Evolutionary conservation across 2,888 invertebrate species (phyloP), one percentile per base, ranked within the genome.

Genomic region (Andrena hattorfiana): DNA sequence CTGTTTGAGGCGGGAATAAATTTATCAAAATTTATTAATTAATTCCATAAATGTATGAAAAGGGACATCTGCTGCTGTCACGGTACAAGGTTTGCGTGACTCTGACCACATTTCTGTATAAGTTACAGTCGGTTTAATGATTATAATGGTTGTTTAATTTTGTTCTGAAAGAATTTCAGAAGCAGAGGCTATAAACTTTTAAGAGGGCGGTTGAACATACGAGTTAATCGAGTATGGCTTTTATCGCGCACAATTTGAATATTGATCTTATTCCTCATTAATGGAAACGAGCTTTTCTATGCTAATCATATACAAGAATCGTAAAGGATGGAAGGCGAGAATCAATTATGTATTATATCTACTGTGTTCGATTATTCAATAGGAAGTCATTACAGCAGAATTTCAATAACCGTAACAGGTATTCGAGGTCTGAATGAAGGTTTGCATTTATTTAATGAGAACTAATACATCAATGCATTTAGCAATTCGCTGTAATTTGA

Each of bases 251-350:
- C 6, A 28, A 10, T 42, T 26, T 32, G 35, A 20, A 35, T 73
- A n/a, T 26, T 26, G 35, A n/a, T 66, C 7, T 66, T 8, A 54
- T 73, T 56, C 13, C 66, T 16, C 10, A 8, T 56, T 73, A 73
- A 73, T 73, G 35, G 28, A 28, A 30, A 42, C 16, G 67, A 28
- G 32, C 54, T 73, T 13, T 8, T 16, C 5, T 4, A 23, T 20
- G 35, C 16, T 56, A 42, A 42, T 13, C 3, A 3, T n/a, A 13
- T n/a, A 26, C 6, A 20, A 56, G 28, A 23, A 10, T 32, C 23
- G 7, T n/a, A n/a, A 7, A 10, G 35, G 16, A 42, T 35, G 26
- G 30, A 67, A 5, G 32, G 10, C 3, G 2, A 16, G 20, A 56
- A 23, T 66, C 23, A 59, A 30, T 26, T 8, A 54, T 20, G 30